These are phyloP conservation scores for Ctena decussata DNA, from an alignment of 2,888 invertebrate genomes.

Conservation along the genomic window DNA sequence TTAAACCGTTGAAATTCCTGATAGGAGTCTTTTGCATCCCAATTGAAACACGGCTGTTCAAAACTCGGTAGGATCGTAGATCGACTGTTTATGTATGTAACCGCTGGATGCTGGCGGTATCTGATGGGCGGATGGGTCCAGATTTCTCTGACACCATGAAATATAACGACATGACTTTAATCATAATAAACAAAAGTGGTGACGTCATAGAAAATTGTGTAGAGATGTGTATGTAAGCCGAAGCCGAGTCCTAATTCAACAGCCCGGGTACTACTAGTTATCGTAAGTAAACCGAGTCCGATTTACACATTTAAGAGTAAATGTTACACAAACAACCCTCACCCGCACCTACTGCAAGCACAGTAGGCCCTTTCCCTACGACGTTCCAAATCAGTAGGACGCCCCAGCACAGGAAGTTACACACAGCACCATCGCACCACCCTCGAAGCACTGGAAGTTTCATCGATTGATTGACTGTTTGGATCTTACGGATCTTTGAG, in stretches of 20 bases:
- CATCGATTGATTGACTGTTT: no score
- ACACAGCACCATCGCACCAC: no score
- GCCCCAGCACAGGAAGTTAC: no score
- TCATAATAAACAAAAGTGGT: not conserved
- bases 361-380: no score
- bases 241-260: not conserved
- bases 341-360: no score
- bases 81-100: not conserved
- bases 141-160: conserved; percentile 2
- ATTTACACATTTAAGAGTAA: no score
- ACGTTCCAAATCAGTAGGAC: no score
- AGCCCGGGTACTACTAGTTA: not conserved
- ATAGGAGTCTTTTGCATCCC: conserved; percentile 25
- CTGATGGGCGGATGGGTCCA: not conserved
- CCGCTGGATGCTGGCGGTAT: not conserved
- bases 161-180: not conserved
- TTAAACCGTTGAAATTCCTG: conserved; percentile 47
- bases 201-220: not conserved
- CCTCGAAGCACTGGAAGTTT: no score
- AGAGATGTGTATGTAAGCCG: no score
- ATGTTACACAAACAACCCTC: no score
- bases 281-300: not conserved
- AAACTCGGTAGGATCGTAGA: not conserved
- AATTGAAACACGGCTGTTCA: conserved; percentile 26
- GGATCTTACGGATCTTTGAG: no score